Evolutionary conservation across 2,113 vertebrate genomes (phyloP), one percentile per base, ranked within the genome.

Genomic region (Oophaga pumilio): DNA sequence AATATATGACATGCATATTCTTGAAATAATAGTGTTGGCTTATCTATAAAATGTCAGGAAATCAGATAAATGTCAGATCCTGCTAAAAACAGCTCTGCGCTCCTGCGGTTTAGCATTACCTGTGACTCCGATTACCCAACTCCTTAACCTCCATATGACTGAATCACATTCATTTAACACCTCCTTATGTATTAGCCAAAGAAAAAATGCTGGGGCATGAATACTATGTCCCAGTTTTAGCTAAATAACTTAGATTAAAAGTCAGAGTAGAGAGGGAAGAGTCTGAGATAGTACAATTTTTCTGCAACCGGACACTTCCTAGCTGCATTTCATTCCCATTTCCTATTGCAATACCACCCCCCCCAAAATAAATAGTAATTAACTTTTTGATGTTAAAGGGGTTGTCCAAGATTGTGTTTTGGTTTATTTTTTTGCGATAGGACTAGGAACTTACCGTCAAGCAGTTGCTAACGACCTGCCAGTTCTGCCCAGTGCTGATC

Each of bases 1-100:
- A 22, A 64, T 66, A 79, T 79, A 68, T 78, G 62, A 69, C 62
- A 56, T 79, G 76, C 71, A 26, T 53, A 85, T 74, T 73, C 66
- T 76, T 59, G 56, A 53, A 85, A 43, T 79, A 71, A 73, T n/a
- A 52, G 50, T 50, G 18, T 10, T 33, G 69, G 10, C 49, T 53
- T 10, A 92, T 68, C 66, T 53, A 18, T 49, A 53, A 53, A 83
- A 66, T 82, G 49, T 52, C 22, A 17, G 26, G 10, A 69, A 84
- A 74, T 74, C 69, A 49, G 11, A 73, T 74, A 85, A 85, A 57
- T 50, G 22, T 11, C 64, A 68, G 24, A 24, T 82, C 43, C 33
- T 66, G 56, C 24, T 81, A 60, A 62, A 62, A 12, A 81, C 13
- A 6, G 49, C 28, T 73, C 8, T 52, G 17, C 49, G 52, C 74